Conservation (phyloP, 2,888 invertebrate genomes). For the Nasonovia ribisnigri region DNA sequence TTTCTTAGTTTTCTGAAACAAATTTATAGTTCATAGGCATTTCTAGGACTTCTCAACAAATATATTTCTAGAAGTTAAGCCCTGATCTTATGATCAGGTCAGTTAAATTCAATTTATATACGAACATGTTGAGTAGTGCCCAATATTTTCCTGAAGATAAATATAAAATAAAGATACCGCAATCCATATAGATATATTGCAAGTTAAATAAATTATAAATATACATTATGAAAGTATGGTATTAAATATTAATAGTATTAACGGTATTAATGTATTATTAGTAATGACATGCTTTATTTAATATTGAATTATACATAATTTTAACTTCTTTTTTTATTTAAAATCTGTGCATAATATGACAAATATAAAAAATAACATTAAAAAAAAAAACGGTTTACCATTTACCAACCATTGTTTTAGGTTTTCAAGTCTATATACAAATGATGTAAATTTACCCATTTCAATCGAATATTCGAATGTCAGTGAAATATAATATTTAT, state of each 20-base stretch:
- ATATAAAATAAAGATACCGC: too few species aligned
- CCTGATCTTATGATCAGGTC: not conserved
- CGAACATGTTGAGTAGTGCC: not conserved
- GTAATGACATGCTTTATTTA: not conserved
- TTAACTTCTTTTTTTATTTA: not conserved
- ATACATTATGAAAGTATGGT: not conserved
- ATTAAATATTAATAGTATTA: not conserved
- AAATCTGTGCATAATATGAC: not conserved
- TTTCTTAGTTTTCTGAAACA: too few species aligned
- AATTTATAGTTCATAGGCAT: too few species aligned
- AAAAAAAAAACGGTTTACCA: not conserved
- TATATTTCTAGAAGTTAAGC: too few species aligned
- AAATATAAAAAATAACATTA: not conserved
- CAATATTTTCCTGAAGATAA: too few species aligned
- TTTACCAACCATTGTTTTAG: not conserved
- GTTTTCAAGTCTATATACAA: not conserved
- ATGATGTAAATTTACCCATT: conserved; percentile 21
- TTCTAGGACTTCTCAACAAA: too few species aligned
- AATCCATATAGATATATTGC: not conserved
- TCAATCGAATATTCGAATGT: not conserved
- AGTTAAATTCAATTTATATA: not conserved
- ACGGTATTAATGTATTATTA: too few species aligned
- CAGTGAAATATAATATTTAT: conserved; percentile 49
- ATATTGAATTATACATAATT: not conserved
- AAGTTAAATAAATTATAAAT: not conserved